A percentile compares a stretch with the other conserved stretches of the same genome.
Conservation (phyloP, 2,888 invertebrate genomes). For the Ctenicera cuprea region DNA sequence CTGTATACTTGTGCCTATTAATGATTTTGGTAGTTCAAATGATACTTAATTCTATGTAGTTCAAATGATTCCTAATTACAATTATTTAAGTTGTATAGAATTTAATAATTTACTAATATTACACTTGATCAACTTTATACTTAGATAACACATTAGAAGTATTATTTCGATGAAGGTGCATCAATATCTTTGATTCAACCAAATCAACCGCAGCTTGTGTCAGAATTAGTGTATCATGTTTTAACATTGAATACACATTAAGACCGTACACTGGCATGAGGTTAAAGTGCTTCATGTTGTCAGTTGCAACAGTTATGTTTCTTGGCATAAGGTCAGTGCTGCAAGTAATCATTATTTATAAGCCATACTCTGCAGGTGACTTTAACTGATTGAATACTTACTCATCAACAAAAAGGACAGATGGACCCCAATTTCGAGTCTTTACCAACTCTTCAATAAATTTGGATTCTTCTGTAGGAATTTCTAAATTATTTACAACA, state of each 20-base stretch:
- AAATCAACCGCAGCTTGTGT: constrained; percentile 89
- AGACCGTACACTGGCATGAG: constrained; percentile 97
- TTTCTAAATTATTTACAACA: constrained; percentile 88
- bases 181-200: constrained; percentile 87
- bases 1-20: too few relatives aligned
- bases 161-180: constrained; percentile 80
- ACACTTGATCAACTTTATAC: constrained; percentile 71
- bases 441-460: constrained; percentile 88
- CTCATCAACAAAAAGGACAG: constrained; percentile 95
- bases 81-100: too few relatives aligned
- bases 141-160: constrained; percentile 69
- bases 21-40: too few relatives aligned
- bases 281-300: constrained; percentile 87
- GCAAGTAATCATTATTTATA: constrained; percentile 49
- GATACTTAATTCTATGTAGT: too few relatives aligned
- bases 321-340: constrained; percentile 90
- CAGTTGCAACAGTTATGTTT: constrained; percentile 90
- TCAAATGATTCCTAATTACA: too few relatives aligned
- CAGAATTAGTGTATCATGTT: constrained; percentile 94
- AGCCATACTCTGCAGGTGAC: neutral
- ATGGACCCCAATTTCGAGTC: constrained; percentile 95
- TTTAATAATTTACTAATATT: too few relatives aligned
- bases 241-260: constrained; percentile 97
- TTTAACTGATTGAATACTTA: too few relatives aligned
- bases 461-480: constrained; percentile 87